Evolutionary conservation across 2,113 vertebrate species (phyloP).

Genomic region (Ginglymostoma cirratum): DNA sequence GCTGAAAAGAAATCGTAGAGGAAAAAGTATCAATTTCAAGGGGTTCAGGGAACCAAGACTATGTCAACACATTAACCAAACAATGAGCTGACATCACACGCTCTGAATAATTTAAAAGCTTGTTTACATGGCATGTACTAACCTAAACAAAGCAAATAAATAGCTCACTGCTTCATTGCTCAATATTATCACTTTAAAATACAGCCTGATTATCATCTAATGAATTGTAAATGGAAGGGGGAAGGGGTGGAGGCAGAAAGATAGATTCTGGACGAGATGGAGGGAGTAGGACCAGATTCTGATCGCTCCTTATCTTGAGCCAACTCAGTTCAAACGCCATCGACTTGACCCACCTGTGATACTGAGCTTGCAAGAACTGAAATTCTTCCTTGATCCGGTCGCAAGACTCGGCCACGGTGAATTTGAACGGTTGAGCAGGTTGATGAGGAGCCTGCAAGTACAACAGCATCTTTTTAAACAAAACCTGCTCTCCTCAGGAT

Average conservation of each 20-base stretch:
- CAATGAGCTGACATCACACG: neutral
- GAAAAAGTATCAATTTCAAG: neutral
- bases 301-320: neutral
- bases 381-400: slow-evolving; percentile 92
- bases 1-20: neutral
- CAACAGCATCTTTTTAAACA: neutral
- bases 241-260: neutral
- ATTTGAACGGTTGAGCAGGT: slow-evolving; percentile 89
- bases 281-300: neutral
- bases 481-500: neutral
- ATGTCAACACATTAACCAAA: slow-evolving; percentile 30
- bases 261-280: neutral
- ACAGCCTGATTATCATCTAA: neutral
- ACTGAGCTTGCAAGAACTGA: slow-evolving; percentile 89
- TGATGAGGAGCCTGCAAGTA: slow-evolving; percentile 78
- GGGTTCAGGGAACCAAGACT: slow-evolving; percentile 9
- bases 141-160: slow-evolving; percentile 19
- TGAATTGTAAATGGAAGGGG: neutral
- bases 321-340: neutral
- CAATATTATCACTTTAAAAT: neutral
- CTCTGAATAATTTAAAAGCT: slow-evolving; percentile 3
- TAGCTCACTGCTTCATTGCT: neutral
- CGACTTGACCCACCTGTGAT: slow-evolving; percentile 72
- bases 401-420: slow-evolving; percentile 87
- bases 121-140: slow-evolving; percentile 10